Conservation (phyloP, 2,113 vertebrate species). For the Hyperopisus bebe region DNA sequence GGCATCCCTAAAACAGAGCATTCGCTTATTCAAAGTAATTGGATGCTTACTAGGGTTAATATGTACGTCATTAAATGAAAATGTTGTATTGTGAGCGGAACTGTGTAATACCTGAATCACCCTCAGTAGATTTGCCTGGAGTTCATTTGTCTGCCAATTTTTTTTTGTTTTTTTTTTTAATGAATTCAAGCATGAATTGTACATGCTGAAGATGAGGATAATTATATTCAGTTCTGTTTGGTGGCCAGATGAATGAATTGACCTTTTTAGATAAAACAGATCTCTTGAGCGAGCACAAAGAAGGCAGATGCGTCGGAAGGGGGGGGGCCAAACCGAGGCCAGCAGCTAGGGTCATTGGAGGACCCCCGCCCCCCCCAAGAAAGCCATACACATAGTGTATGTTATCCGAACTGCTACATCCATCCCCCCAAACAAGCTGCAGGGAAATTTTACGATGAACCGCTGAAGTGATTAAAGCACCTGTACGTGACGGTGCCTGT, state of each 20-base stretch:
- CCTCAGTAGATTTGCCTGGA: conserved; percentile 88
- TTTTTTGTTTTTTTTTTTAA: conserved; percentile 75
- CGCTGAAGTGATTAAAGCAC: not conserved
- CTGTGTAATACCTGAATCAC: conserved; percentile 94
- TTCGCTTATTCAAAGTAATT: conserved; percentile 99
- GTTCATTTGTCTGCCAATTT: conserved; percentile 79
- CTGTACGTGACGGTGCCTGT: not conserved
- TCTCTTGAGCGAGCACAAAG: conserved; percentile 85
- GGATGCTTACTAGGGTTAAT: conserved; percentile 99
- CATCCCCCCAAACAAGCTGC: not conserved
- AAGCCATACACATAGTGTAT: conserved; percentile 22
- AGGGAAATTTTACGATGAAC: not conserved
- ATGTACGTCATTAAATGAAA: conserved; percentile 99
- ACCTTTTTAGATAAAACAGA: conserved; percentile 91
- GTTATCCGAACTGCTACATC: not conserved
- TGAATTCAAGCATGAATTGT: conserved; percentile 98
- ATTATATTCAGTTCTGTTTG: conserved; percentile 97
- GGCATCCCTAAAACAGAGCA: conserved; percentile 91
- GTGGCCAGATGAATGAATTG: conserved; percentile 93
- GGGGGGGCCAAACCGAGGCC: conserved; percentile 44
- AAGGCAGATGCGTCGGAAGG: conserved; percentile 69
- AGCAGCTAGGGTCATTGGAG: conserved; percentile 46
- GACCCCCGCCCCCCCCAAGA: conserved; percentile 40
- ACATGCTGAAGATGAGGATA: conserved; percentile 90
- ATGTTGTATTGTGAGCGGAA: conserved; percentile 96